These are phyloP conservation scores for Lasiurus borealis DNA, from an alignment of 2,113 vertebrate species.

Conservation along the genomic window DNA sequence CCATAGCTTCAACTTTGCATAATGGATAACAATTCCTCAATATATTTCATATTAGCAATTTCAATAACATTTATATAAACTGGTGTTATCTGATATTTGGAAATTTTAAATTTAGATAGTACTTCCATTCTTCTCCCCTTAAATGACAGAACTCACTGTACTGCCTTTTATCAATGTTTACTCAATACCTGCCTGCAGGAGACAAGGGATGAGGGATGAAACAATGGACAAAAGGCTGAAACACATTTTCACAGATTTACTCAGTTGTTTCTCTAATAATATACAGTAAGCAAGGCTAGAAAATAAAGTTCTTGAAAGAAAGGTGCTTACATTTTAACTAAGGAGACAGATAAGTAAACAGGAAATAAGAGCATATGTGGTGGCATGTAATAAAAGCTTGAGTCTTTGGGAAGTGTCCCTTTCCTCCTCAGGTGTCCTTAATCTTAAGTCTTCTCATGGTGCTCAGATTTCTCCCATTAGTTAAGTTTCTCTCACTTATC, in stretches of 20 bases:
- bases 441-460: not conserved
- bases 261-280: not conserved
- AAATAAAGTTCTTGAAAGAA: not conserved
- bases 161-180: not conserved
- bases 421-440: not conserved
- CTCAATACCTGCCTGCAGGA: not conserved
- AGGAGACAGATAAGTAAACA: not conserved
- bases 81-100: not conserved
- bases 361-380: not conserved
- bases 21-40: not conserved
- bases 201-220: not conserved
- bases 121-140: not conserved
- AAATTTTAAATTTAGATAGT: not conserved
- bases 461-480: not conserved
- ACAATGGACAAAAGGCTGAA: not conserved
- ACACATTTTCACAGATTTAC: not conserved
- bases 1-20: not conserved
- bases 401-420: not conserved
- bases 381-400: not conserved
- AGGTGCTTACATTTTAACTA: not conserved
- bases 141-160: not conserved
- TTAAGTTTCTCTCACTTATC: not conserved
- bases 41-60: not conserved
- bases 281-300: not conserved
- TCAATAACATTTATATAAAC: not conserved